These are phyloP conservation scores for Pseudorectes ferrugineus DNA, from an alignment of 2,113 vertebrate genomes.

Conservation along the genomic window DNA sequence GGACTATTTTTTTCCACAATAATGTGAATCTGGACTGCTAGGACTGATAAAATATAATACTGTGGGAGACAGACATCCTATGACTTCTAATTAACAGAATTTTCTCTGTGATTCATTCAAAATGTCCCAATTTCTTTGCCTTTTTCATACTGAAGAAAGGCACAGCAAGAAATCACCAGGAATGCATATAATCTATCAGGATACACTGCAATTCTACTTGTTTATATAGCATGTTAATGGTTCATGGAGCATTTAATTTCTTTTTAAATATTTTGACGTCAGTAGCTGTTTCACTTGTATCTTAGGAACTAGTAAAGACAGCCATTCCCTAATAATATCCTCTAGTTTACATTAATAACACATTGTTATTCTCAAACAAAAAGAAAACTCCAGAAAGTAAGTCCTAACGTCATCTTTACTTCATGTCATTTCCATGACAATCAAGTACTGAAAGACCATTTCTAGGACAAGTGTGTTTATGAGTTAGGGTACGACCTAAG, in stretches of 20 bases:
- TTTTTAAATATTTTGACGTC: neutral
- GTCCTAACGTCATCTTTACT: neutral
- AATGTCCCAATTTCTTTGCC: neutral
- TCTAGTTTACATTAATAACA: neutral
- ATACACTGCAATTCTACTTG: neutral
- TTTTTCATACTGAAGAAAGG: neutral
- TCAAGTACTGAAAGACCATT: neutral
- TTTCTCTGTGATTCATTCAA: neutral
- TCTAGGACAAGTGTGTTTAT: neutral
- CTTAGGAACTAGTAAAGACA: neutral
- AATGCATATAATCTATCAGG: neutral
- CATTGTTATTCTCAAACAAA: neutral
- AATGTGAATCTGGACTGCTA: neutral
- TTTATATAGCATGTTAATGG: neutral
- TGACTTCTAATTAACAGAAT: neutral
- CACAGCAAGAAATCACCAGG: neutral
- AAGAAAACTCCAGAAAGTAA: neutral
- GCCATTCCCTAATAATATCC: neutral
- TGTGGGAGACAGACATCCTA: neutral
- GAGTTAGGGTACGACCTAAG: neutral
- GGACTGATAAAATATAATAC: neutral
- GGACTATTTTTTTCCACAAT: neutral
- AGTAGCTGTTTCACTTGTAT: neutral
- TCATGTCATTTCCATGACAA: neutral
- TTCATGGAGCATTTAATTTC: neutral